A percentile compares a stretch with the other conserved stretches of the same genome.
phyloP scores from a whole-genome alignment of 2,797 vertebrate genomes.

The Huso huso region DNA sequence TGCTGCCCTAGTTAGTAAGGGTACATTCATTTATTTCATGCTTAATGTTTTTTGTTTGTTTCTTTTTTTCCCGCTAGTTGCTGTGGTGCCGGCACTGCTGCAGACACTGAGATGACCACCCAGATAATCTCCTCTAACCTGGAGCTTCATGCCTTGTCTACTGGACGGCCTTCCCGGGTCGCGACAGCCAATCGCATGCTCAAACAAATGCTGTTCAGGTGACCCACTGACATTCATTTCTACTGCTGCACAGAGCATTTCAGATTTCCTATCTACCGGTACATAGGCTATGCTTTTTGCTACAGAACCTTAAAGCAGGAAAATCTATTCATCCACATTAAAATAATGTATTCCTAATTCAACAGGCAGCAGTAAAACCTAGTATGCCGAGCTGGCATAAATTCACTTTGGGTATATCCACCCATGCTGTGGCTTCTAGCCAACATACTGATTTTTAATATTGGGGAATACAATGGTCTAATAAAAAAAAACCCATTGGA shows the following conservation, averaged over 20 bases:
- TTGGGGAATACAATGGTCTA: too few species aligned
- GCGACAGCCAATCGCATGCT: constrained; percentile 58
- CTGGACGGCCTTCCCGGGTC: constrained; percentile 51
- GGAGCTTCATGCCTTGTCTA: constrained; percentile 53
- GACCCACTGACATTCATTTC: not conserved
- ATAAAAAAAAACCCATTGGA: too few species aligned
- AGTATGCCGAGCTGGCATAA: too few species aligned
- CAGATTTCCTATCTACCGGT: constrained; percentile 1
- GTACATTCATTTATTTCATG: too few species aligned
- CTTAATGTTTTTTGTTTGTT: not conserved
- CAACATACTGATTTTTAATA: too few species aligned
- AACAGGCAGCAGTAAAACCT: too few species aligned
- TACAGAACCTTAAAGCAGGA: not conserved
- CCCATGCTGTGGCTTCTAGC: too few species aligned
- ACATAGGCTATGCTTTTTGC: not conserved
- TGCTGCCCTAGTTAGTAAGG: too few species aligned
- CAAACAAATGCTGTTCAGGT: constrained; percentile 72
- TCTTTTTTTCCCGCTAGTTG: constrained; percentile 37
- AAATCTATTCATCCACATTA: not conserved
- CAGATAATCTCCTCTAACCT: constrained; percentile 62
- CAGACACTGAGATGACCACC: constrained; percentile 62
- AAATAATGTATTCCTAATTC: too few species aligned
- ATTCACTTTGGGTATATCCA: too few species aligned
- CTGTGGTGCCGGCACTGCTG: constrained; percentile 63
- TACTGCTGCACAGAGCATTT: not conserved